phyloP scores from a whole-genome alignment of 2,888 invertebrate genomes.

The Steinernema scapterisci region DNA sequence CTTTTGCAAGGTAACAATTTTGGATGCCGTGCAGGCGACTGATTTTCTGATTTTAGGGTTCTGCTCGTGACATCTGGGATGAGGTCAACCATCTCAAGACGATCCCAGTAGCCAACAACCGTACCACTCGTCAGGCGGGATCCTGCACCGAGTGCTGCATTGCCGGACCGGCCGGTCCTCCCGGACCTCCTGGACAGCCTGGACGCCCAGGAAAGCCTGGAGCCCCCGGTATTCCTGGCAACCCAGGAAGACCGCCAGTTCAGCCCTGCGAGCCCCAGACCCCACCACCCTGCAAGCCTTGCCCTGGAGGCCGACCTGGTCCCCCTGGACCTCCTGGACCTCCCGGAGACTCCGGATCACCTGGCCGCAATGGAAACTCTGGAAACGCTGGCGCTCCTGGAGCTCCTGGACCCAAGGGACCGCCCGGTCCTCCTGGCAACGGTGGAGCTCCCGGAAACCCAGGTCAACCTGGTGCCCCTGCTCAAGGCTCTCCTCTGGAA shows the following conservation, averaged over 20 bases:
- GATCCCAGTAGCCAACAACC: slow-evolving; percentile 33
- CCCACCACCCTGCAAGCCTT: slow-evolving; percentile 15
- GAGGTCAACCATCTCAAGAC: slow-evolving; percentile 40
- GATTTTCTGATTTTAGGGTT: slow-evolving; percentile 34
- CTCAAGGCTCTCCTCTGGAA: slow-evolving; percentile 22
- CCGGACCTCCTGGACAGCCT: slow-evolving; percentile 46
- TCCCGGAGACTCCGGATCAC: slow-evolving; percentile 28
- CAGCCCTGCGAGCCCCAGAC: slow-evolving; percentile 11
- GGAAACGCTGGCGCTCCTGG: slow-evolving; percentile 12
- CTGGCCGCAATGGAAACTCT: slow-evolving; percentile 11
- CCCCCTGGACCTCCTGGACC: slow-evolving; percentile 33
- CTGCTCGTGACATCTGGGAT: slow-evolving; percentile 42
- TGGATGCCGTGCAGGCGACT: too few species aligned
- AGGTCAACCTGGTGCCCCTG: slow-evolving; percentile 5
- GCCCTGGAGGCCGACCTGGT: background rate
- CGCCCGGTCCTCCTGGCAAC: slow-evolving; percentile 21
- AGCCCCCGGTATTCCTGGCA: slow-evolving; percentile 33
- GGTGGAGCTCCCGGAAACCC: slow-evolving; percentile 5
- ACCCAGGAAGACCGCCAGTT: slow-evolving; percentile 21
- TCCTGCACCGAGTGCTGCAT: slow-evolving; percentile 50
- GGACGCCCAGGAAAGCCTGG: slow-evolving; percentile 50
- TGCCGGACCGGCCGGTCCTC: slow-evolving; percentile 52
- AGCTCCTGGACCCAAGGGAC: slow-evolving; percentile 9
- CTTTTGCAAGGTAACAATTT: slow-evolving; percentile 15
- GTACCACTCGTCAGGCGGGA: slow-evolving; percentile 40